Evolutionary conservation across 2,888 invertebrate species (phyloP).

Genomic region (Lasius platythorax): DNA sequence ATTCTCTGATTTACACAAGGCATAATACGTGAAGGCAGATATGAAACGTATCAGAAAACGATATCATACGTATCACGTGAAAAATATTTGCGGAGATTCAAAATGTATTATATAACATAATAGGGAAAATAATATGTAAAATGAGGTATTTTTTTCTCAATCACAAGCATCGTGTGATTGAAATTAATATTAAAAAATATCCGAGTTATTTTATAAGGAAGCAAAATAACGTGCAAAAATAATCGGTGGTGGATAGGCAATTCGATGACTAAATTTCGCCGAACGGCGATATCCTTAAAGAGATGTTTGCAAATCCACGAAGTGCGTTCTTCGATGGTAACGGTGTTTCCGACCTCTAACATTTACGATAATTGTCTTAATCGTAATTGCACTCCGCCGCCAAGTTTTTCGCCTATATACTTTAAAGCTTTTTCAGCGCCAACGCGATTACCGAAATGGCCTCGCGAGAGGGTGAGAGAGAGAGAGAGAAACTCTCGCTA

Average conservation of each 20-base stretch:
- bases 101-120: not conserved
- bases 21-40: not conserved
- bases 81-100: not conserved
- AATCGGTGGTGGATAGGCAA: slow-evolving; percentile 11
- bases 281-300: slow-evolving; percentile 9
- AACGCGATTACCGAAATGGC: slow-evolving; percentile 42
- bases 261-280: slow-evolving; percentile 25
- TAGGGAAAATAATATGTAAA: not conserved
- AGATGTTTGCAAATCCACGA: slow-evolving; percentile 34
- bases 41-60: not conserved
- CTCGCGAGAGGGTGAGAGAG: not conserved
- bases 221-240: not conserved
- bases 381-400: slow-evolving; percentile 28
- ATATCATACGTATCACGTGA: not conserved
- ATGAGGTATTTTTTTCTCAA: not conserved
- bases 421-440: slow-evolving; percentile 41
- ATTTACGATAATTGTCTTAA: slow-evolving; percentile 45
- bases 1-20: not conserved
- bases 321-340: slow-evolving; percentile 22
- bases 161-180: not conserved
- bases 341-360: slow-evolving; percentile 6
- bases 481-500: slow-evolving; percentile 4
- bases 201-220: not conserved
- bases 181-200: not conserved
- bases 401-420: not conserved